Conservation (phyloP, 2,113 vertebrate genomes). For the Oreochromis aureus region DNA sequence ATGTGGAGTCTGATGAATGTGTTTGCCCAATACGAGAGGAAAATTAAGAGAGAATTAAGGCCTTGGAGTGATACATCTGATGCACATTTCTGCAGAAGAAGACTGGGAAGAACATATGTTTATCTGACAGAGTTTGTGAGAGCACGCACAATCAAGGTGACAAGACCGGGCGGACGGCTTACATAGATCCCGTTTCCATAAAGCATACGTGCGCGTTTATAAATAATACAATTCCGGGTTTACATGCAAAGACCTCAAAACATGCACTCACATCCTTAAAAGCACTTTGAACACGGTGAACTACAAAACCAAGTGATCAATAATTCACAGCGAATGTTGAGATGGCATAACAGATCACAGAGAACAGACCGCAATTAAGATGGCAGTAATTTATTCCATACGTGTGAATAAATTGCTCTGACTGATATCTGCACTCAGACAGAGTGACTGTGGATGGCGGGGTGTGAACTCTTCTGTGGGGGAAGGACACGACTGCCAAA, state of each 20-base stretch:
- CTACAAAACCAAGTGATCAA: constrained; percentile 66
- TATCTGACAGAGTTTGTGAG: background rate
- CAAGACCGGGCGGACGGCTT: background rate
- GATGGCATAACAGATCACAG: constrained; percentile 41
- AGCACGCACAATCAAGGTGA: background rate
- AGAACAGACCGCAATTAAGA: constrained; percentile 38
- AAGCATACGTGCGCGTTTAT: constrained; percentile 30
- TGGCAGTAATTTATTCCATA: constrained; percentile 15
- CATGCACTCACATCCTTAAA: constrained; percentile 60
- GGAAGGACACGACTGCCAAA: background rate
- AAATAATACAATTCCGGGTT: constrained; percentile 62
- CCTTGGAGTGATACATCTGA: constrained; percentile 52
- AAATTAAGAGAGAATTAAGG: constrained; percentile 52
- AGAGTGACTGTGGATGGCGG: background rate
- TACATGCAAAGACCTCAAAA: constrained; percentile 68
- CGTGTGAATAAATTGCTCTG: background rate
- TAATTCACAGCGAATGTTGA: constrained; percentile 49
- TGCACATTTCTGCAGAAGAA: background rate
- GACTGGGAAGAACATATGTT: constrained; percentile 19
- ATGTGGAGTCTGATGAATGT: constrained; percentile 58
- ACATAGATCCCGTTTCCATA: constrained; percentile 7
- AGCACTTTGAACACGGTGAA: constrained; percentile 56
- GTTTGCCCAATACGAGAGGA: constrained; percentile 40
- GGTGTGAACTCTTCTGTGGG: background rate
- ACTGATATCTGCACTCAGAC: background rate